Base-by-base conservation (phyloP, 2,113 vertebrate genomes). In the Rhombomys opimus region DNA sequence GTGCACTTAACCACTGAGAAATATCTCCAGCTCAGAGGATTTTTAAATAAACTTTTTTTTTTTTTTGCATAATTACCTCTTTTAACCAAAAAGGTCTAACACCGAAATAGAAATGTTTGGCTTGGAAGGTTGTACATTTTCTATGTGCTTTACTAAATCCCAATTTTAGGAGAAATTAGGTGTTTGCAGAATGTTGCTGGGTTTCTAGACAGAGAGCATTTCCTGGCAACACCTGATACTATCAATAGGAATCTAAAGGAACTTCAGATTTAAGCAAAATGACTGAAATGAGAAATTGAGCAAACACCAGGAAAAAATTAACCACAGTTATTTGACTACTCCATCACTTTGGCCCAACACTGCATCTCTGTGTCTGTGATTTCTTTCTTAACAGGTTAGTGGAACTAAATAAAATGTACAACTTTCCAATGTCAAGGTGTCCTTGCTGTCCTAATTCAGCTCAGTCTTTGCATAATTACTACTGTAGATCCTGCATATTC, bases 131-230 rank as follows among this genome's bases (percentile, higher is more conserved):
- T 73, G 7, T 35, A 4, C 93, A 18, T 4, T 89, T 93, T 88
- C 7, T 30, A 78, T 76, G 5, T 41, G 3, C 67, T 65, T 82
- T 89, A 54, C 82, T 77, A 77, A 59, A 38, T 14, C 13, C 25
- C 57, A 67, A 73, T 25, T 13, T 52, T 15, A 38, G 57, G 46
- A 80, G 41, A 77, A 2, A 70, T 57, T 32, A 84, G 41, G 57
- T 80, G 32, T 82, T 94, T 90, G 32, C n/a, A 89, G 72, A 93
- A 76, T 86, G 68, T 67, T 91, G 30, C 35, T 68, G 17, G n/a
- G 68, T 89, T 95, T 76, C 41, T 88, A 17, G 63, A 18, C 0
- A 80, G 25, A 75, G 61, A 68, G 27, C 68, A 80, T 65, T 89
- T 70, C 57, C 1, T 14, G 87, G 30, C 81, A 85, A 8, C 18